Evolutionary conservation across 2,113 vertebrate genomes (phyloP).

Genomic region (Channa argus): DNA sequence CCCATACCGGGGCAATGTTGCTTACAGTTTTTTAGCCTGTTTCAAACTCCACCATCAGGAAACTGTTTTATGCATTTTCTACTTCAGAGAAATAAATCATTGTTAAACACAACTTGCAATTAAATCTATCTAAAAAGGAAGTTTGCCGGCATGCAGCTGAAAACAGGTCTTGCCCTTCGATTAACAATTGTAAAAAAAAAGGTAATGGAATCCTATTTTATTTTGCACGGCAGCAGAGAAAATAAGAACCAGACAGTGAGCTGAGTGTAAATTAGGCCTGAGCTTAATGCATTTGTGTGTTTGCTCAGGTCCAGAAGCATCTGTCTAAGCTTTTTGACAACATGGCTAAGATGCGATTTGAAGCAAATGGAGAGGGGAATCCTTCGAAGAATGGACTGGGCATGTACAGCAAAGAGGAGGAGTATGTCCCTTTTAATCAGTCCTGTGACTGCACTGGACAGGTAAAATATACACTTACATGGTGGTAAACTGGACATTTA

Average conservation of each 20-base stretch:
- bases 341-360: slow-evolving; percentile 89
- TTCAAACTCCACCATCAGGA: slow-evolving; percentile 24
- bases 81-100: slow-evolving; percentile 53
- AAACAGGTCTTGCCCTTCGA: slow-evolving; percentile 24
- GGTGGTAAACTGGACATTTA: neutral
- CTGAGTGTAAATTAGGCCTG: slow-evolving; percentile 12
- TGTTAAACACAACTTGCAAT: slow-evolving; percentile 48
- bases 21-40: slow-evolving; percentile 37
- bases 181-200: slow-evolving; percentile 26
- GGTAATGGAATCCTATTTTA: slow-evolving; percentile 34
- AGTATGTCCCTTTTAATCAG: slow-evolving; percentile 90
- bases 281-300: slow-evolving; percentile 28
- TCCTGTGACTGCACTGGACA: slow-evolving; percentile 93
- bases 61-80: slow-evolving; percentile 36
- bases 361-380: slow-evolving; percentile 81
- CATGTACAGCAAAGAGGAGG: slow-evolving; percentile 96
- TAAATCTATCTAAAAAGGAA: slow-evolving; percentile 49
- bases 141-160: slow-evolving; percentile 45
- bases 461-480: slow-evolving; percentile 77
- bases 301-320: slow-evolving; percentile 90
- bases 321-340: slow-evolving; percentile 97
- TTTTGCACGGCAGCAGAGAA: slow-evolving; percentile 12
- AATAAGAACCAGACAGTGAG: slow-evolving; percentile 15
- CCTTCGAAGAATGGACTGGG: slow-evolving; percentile 86
- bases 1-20: slow-evolving; percentile 73